Evolutionary conservation across 2,797 vertebrate species (phyloP).

Genomic region (Coracias cyanogaster): DNA sequence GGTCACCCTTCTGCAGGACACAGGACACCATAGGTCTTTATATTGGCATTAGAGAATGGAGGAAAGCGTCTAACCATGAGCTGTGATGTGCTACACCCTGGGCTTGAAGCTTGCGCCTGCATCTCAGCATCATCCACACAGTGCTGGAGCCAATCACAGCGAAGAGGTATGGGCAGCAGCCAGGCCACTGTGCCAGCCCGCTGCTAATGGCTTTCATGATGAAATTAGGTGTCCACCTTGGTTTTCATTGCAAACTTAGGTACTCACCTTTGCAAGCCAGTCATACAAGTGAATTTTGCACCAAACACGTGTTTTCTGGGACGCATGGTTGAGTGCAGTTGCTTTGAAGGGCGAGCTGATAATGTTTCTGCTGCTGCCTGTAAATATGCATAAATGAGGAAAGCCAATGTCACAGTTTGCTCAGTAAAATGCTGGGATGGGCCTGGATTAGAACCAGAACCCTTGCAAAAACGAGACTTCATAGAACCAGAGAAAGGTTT

Average conservation of each 20-base stretch:
- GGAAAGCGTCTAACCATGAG: background rate
- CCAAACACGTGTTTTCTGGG: accelerated
- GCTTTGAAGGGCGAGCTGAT: background rate
- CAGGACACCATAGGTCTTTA: accelerated
- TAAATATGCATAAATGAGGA: background rate
- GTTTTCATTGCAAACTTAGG: background rate
- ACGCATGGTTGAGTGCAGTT: accelerated
- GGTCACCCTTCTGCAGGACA: background rate
- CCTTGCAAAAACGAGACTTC: background rate
- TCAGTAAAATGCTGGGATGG: background rate
- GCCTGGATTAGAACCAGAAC: background rate
- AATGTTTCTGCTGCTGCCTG: background rate
- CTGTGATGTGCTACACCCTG: accelerated
- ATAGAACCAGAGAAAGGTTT: too few species aligned
- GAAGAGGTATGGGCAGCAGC: background rate
- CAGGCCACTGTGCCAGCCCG: background rate
- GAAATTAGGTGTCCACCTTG: background rate
- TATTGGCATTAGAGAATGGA: background rate
- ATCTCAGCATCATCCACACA: accelerated
- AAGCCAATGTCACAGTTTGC: background rate
- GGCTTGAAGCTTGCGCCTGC: background rate
- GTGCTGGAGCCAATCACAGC: accelerated
- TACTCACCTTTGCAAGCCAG: background rate
- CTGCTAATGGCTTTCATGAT: background rate
- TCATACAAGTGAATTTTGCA: background rate